phyloP scores from a whole-genome alignment of 1,140 invertebrate species.

The Popillia japonica region DNA sequence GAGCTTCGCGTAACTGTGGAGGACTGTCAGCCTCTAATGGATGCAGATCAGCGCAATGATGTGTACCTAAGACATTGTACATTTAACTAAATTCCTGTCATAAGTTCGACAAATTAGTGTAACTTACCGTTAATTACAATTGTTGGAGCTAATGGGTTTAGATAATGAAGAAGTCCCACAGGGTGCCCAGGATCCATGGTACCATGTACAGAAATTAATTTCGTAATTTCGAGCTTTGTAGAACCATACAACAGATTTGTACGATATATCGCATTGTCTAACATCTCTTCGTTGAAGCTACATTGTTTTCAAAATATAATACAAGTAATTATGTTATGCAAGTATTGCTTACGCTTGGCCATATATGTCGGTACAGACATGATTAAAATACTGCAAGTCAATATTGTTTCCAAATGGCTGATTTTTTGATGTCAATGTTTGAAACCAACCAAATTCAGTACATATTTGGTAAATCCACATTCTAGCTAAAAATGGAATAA shows the following conservation, averaged over 20 bases:
- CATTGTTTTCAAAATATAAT: neutral
- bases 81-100: neutral
- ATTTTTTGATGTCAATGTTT: neutral
- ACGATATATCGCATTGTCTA: constrained; percentile 54
- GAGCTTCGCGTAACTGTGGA: neutral
- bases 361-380: constrained; percentile 68
- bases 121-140: constrained; percentile 6
- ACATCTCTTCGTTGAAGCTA: neutral
- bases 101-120: neutral
- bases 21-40: neutral
- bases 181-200: constrained; percentile 71
- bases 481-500: neutral
- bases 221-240: constrained; percentile 64
- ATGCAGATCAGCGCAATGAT: neutral
- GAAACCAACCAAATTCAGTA: constrained; percentile 37
- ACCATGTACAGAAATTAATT: constrained; percentile 72
- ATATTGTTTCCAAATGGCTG: constrained; percentile 67
- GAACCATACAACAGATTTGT: constrained; percentile 72
- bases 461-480: constrained; percentile 38
- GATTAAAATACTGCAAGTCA: neutral
- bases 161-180: constrained; percentile 59
- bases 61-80: neutral
- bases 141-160: constrained; percentile 13
- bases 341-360: constrained; percentile 17
- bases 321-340: too few species aligned